Evolutionary conservation across 1,140 invertebrate species (phyloP), one percentile per base, ranked within the genome.

Genomic region (Apis cerana): DNA sequence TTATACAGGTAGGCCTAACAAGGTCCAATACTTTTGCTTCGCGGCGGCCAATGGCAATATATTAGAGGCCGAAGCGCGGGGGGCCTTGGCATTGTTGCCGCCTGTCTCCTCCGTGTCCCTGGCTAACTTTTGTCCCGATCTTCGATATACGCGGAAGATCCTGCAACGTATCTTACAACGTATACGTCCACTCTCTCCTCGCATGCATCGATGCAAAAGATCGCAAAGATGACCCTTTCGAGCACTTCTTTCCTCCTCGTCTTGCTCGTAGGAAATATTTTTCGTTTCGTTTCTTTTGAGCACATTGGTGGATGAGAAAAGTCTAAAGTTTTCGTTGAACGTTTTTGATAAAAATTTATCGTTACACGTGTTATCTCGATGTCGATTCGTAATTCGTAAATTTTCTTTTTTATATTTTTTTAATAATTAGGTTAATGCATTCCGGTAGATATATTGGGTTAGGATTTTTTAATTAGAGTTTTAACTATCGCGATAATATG

Each of bases 1-100:
- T 94, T 94, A 94, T 93, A 93, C 90, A 93, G 93, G 90, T 90
- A 91, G 87, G 90, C 89, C 85, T 94, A 94, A 94, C 92, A 92
- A 93, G 92, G 88, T 90, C 91, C 93, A 91, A 94, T 93, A 94
- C 91, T 93, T 94, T 92, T 92, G 86, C 93, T 82, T 90, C 90
- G 89, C 88, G 84, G 89, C 88, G 86, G 71, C 79, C 91, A 88
- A 88, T 88, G 91, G 92, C 90, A 93, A 94, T 94, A 93, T 93
- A 94, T 94, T 93, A 93, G 91, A 91, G 91, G 88, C 87, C 82
- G 87, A 91, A 92, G 93, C 90, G 91, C 92, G 93, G 93, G 93
- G 92, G 92, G 92, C 92, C 92, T 88, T 83, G 82, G 91, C 90
- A 93, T 94, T 93, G 92, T 94, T 92, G 90, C 90, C 90, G 88